Evolutionary conservation across 2,113 vertebrate genomes (phyloP).

Genomic region (Psammodynastes pulverulentus): DNA sequence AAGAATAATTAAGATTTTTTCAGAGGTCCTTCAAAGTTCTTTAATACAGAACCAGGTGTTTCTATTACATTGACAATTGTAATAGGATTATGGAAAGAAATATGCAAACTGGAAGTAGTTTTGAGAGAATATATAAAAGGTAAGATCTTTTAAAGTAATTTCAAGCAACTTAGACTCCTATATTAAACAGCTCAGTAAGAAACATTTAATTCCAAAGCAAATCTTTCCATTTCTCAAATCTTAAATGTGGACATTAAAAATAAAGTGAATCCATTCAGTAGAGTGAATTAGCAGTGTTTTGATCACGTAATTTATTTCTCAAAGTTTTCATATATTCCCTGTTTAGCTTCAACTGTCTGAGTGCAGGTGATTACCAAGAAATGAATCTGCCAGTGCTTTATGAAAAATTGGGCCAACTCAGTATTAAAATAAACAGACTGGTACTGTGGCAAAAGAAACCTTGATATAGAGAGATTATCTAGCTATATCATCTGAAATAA

Average conservation of each 20-base stretch:
- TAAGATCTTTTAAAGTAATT: not conserved
- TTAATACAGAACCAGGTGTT: not conserved
- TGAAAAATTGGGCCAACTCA: not conserved
- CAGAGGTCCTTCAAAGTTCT: not conserved
- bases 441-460: constrained; percentile 26
- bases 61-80: not conserved
- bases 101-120: not conserved
- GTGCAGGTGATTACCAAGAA: not conserved
- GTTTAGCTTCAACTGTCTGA: not conserved
- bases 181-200: not conserved
- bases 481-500: not conserved
- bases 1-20: not conserved
- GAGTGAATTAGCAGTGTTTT: not conserved
- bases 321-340: not conserved
- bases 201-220: constrained; percentile 1
- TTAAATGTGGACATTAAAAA: not conserved
- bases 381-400: not conserved
- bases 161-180: not conserved
- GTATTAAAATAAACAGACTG: not conserved
- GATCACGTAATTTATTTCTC: not conserved
- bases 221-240: not conserved
- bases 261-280: not conserved
- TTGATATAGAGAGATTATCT: not conserved
- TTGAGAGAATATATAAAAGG: not conserved
- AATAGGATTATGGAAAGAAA: not conserved